Evolutionary conservation across 2,888 invertebrate species (phyloP).

Genomic region (Melikaiella ostensackeni): DNA sequence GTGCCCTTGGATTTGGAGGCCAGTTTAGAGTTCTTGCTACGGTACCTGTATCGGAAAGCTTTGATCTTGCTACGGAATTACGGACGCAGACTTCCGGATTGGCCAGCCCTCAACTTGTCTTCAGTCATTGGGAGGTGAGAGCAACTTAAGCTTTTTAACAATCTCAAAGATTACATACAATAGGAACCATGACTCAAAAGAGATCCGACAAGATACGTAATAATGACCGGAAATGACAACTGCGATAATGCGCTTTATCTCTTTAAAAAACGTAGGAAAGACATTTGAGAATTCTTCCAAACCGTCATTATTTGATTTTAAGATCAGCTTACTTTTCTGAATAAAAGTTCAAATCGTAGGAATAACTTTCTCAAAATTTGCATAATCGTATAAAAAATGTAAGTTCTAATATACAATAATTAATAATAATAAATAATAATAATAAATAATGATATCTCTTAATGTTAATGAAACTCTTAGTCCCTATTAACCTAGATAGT

Average conservation of each 20-base stretch:
- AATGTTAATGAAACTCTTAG: too few relatives aligned
- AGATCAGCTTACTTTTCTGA: background rate
- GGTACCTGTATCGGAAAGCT: conserved; percentile 97
- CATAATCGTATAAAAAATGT: background rate
- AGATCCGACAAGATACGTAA: conserved; percentile 23
- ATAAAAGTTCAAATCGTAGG: background rate
- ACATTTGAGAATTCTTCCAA: background rate
- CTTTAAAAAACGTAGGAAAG: background rate
- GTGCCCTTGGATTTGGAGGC: conserved; percentile 92
- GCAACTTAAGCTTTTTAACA: conserved; percentile 39
- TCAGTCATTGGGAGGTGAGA: conserved; percentile 98
- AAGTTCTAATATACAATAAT: too few relatives aligned
- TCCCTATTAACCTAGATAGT: background rate
- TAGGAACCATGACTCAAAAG: conserved; percentile 31
- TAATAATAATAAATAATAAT: too few relatives aligned
- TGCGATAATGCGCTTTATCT: conserved; percentile 25
- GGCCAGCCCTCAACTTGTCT: conserved; percentile 95
- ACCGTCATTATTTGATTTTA: background rate
- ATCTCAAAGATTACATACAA: conserved; percentile 24
- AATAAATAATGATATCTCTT: too few relatives aligned
- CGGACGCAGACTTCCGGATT: conserved; percentile 97
- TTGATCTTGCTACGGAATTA: conserved; percentile 95
- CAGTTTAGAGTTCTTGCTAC: conserved; percentile 92
- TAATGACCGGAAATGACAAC: conserved; percentile 30
- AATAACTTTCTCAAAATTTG: background rate